A percentile compares a stretch with the other conserved stretches of the same genome.
These are phyloP conservation scores for Ceratosolen solmsi DNA, from an alignment of 1,140 invertebrate species.

Conservation along the genomic window DNA sequence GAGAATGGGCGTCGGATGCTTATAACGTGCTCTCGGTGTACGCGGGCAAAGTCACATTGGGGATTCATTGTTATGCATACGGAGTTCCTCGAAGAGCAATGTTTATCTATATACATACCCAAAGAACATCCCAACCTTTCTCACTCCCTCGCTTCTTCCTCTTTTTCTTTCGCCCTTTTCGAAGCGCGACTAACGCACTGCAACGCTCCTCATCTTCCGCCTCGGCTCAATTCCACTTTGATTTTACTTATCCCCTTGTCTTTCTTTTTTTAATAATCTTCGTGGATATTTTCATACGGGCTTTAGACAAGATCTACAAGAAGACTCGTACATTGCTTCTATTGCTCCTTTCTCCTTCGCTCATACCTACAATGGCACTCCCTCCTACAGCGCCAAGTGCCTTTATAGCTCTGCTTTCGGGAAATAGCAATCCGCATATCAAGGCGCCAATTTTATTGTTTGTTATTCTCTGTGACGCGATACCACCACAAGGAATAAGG, in stretches of 20 bases:
- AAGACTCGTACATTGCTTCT: too few relatives aligned
- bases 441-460: not conserved
- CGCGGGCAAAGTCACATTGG: conserved; percentile 50
- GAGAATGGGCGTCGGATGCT: conserved; percentile 54
- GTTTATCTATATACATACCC: conserved; percentile 48
- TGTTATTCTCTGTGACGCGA: not conserved
- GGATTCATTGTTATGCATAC: conserved; percentile 58
- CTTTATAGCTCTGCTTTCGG: not conserved
- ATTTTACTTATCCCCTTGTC: conserved; percentile 46
- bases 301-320: not conserved
- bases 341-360: too few relatives aligned
- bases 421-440: not conserved
- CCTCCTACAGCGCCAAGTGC: not conserved
- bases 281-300: not conserved
- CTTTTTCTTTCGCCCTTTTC: not conserved
- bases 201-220: not conserved
- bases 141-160: not conserved
- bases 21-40: conserved; percentile 43
- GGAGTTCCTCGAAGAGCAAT: conserved; percentile 52
- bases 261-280: conserved; percentile 35
- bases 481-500: not conserved
- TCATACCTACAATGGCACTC: not conserved
- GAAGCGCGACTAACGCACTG: not conserved
- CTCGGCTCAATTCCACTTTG: conserved; percentile 29
- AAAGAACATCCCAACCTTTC: conserved; percentile 37